Conservation (phyloP, 2,888 invertebrate species). For the Strigamia transsilvanica region DNA sequence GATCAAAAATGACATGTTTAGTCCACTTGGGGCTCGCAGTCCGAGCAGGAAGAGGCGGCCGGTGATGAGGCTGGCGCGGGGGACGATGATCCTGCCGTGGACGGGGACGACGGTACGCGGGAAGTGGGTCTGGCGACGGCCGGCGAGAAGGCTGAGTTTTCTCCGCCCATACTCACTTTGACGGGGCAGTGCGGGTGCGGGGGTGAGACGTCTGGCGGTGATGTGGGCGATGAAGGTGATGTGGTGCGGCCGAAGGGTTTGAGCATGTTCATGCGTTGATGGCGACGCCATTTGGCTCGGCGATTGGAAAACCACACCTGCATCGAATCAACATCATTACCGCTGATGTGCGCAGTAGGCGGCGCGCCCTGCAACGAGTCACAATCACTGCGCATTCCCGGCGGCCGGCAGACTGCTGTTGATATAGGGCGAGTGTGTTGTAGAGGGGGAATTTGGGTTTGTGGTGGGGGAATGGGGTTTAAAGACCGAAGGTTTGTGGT, state of each 20-base stretch:
- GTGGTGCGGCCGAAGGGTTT: constrained; percentile 57
- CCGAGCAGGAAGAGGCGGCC: constrained; percentile 23
- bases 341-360: constrained; percentile 26
- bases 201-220: constrained; percentile 63
- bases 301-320: constrained; percentile 99
- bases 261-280: constrained; percentile 92
- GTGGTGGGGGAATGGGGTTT: no score
- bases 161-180: constrained; percentile 77
- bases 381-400: constrained; percentile 50
- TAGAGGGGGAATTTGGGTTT: not conserved
- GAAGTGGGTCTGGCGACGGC: constrained; percentile 51
- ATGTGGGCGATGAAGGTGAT: constrained; percentile 64
- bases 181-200: constrained; percentile 28
- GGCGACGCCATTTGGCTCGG: constrained; percentile 97
- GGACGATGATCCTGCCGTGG: constrained; percentile 64
- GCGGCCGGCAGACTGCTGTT: not conserved
- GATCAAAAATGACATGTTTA: constrained; percentile 5
- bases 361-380: constrained; percentile 50
- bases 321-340: constrained; percentile 63
- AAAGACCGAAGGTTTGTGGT: no score
- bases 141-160: constrained; percentile 81
- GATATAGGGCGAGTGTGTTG: constrained; percentile 8
- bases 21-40: constrained; percentile 41
- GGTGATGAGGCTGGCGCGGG: constrained; percentile 50
- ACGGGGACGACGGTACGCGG: not conserved